Percentiles rank a stretch among this genome's conserved stretches.
phyloP scores from a whole-genome alignment of 2,113 vertebrate species.

The Equus quagga region DNA sequence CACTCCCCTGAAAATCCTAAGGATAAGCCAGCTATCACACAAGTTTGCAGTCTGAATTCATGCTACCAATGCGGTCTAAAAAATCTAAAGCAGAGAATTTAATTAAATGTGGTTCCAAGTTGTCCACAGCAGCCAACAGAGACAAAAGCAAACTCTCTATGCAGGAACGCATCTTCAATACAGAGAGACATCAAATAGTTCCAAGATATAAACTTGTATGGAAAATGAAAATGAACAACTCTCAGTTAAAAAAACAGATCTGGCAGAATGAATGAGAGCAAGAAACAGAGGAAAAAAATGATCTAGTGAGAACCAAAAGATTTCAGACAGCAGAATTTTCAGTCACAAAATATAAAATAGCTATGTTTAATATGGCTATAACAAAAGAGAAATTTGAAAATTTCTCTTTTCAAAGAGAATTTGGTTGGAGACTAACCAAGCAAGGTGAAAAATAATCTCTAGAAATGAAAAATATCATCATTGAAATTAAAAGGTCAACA shows the following conservation, averaged over 20 bases:
- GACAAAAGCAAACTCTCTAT: background rate
- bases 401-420: too few species aligned
- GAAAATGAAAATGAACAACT: conserved; percentile 54
- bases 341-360: conserved; percentile 1
- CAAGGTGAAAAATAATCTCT: conserved; percentile 4
- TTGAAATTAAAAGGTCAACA: conserved; percentile 7
- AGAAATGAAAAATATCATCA: conserved; percentile 28
- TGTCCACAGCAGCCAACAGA: background rate
- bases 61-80: background rate
- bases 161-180: background rate
- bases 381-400: conserved; percentile 3
- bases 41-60: background rate
- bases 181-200: background rate
- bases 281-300: background rate
- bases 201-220: conserved; percentile 1
- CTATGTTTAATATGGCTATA: background rate
- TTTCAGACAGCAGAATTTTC: conserved; percentile 15
- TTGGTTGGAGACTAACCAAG: background rate
- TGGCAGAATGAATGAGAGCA: background rate
- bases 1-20: background rate
- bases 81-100: background rate
- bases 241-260: conserved; percentile 6
- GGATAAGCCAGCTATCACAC: background rate
- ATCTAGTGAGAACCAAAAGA: conserved; percentile 39
- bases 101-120: background rate